Evolutionary conservation across 2,888 invertebrate species (phyloP).

Genomic region (Sphinx pinastri): DNA sequence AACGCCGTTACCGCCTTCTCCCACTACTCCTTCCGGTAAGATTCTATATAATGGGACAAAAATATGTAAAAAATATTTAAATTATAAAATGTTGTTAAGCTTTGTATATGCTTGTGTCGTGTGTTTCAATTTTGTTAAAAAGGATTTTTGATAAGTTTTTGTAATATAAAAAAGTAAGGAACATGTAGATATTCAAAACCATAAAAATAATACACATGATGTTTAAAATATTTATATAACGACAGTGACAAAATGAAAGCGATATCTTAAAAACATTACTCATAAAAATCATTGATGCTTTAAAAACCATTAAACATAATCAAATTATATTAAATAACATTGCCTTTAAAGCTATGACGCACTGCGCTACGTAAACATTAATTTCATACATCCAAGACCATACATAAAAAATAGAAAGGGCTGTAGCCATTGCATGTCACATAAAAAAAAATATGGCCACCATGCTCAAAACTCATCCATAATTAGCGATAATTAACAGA

Average conservation of each 20-base stretch:
- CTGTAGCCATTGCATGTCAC: slow-evolving; percentile 3
- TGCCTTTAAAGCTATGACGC: not conserved
- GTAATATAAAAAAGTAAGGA: not conserved
- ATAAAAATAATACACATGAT: no score
- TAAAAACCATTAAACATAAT: not conserved
- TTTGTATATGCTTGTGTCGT: slow-evolving; percentile 21
- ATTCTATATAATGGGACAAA: slow-evolving; percentile 23
- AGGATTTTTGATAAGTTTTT: slow-evolving; percentile 16
- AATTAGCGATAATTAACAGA: no score
- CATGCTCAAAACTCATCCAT: not conserved
- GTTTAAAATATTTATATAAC: no score
- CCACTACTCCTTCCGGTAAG: slow-evolving; percentile 59
- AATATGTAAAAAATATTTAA: slow-evolving; percentile 26
- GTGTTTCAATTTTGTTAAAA: slow-evolving; percentile 26
- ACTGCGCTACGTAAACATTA: not conserved
- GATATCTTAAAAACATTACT: no score
- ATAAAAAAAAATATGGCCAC: not conserved
- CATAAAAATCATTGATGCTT: no score
- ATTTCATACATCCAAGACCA: slow-evolving; percentile 14
- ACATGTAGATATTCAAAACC: not conserved
- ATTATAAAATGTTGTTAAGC: slow-evolving; percentile 28
- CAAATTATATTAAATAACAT: not conserved
- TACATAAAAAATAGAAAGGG: not conserved
- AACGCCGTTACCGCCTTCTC: slow-evolving; percentile 45
- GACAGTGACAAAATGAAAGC: no score